These are phyloP conservation scores for Ophion costatus DNA, from an alignment of 2,888 invertebrate genomes.

Conservation along the genomic window DNA sequence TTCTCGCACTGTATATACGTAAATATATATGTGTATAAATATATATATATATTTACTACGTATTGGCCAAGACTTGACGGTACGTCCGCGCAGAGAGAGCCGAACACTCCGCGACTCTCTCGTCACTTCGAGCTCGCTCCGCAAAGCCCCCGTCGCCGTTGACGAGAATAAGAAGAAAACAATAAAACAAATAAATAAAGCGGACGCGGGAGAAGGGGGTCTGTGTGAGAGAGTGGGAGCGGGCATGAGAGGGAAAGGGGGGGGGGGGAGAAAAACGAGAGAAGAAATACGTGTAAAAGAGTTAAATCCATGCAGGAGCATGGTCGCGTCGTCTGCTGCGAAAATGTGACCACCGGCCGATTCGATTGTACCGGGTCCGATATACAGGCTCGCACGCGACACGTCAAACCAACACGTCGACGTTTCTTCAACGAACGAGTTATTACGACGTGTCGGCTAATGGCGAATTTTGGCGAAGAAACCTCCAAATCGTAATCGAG, in stretches of 20 bases:
- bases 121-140: conserved; percentile 34
- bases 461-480: too few relatives aligned
- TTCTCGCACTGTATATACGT: conserved; percentile 5
- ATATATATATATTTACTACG: not conserved
- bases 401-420: conserved; percentile 29
- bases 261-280: not conserved
- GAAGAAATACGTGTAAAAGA: not conserved
- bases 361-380: conserved; percentile 54
- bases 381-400: conserved; percentile 13
- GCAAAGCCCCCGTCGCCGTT: conserved; percentile 27
- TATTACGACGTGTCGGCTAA: too few relatives aligned
- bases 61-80: conserved; percentile 15
- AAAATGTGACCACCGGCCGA: conserved; percentile 62
- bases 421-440: not conserved
- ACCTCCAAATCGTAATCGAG: too few relatives aligned
- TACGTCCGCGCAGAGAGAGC: conserved; percentile 25
- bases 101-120: conserved; percentile 34
- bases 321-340: conserved; percentile 45
- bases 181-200: conserved; percentile 29
- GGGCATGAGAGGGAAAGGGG: not conserved
- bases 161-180: conserved; percentile 2
- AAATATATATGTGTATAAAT: not conserved
- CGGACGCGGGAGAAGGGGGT: not conserved
- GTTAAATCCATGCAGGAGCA: conserved; percentile 35
- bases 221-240: not conserved